Percentiles rank a stretch among this genome's conserved stretches.
phyloP scores from a whole-genome alignment of 2,113 vertebrate species.

The Phyllostomus hastatus region DNA sequence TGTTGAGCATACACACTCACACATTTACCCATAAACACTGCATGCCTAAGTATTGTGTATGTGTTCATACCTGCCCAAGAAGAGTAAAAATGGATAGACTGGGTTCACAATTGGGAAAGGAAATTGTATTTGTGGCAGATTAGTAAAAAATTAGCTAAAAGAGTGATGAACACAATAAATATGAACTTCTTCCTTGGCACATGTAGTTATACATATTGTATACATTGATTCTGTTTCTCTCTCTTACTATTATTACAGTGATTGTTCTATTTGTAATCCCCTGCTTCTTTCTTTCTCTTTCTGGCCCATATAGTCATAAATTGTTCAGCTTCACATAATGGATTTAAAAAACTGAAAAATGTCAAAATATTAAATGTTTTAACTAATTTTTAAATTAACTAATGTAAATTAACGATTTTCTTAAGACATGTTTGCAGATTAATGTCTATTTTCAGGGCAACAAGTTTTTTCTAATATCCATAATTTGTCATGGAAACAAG shows the following conservation, averaged over 20 bases:
- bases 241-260: background rate
- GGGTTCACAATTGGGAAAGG: background rate
- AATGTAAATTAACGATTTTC: conserved; percentile 19
- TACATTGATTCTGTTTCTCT: background rate
- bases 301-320: background rate
- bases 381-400: background rate
- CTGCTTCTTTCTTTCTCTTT: background rate
- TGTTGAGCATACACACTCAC: background rate
- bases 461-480: conserved; percentile 10
- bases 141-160: background rate
- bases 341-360: background rate
- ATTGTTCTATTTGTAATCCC: background rate
- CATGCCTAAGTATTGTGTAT: no score
- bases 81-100: background rate
- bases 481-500: conserved; percentile 60
- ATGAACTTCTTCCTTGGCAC: background rate
- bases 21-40: background rate
- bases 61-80: background rate
- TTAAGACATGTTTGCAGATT: conserved; percentile 37
- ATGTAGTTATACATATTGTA: background rate
- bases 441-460: conserved; percentile 55
- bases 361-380: conserved; percentile 1
- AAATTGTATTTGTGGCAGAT: background rate
- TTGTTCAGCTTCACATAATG: background rate
- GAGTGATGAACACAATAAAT: background rate